Evolutionary conservation across 2,888 invertebrate species (phyloP), one percentile per base, ranked within the genome.

Genomic region (Scaptomyza parva): DNA sequence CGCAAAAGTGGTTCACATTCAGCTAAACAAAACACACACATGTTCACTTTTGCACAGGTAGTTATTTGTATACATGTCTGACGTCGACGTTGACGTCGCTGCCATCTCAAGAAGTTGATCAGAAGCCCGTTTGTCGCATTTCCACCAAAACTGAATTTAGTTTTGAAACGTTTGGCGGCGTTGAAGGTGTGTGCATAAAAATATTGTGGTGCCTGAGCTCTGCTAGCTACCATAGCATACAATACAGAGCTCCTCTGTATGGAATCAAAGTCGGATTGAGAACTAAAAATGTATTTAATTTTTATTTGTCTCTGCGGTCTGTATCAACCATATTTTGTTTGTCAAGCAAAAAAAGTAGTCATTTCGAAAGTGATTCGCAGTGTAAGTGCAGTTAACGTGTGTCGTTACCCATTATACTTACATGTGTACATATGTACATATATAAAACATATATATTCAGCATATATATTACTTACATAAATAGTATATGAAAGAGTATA

Each of bases 151-250:
- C 89, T 86, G 88, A 90, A 90, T 90, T 91, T 91, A 91, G 91
- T 91, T 91, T 91, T 90, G 89, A 90, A 89, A 89, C 90, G 90
- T 89, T 91, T 90, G 91, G 91, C 91, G 91, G 89, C 89, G 90
- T 88, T 88, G 89, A 86, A 84, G 85, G 84, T 84, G 86, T 83
- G 81, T 88, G 89, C 90, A 85, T 83, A 86, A 84, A 82, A 52
- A 71, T 79, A 81, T 68, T 76, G 71, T 81, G 81, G 81, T 76
- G 80, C 69, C 80, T 44, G 80, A 50, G 63, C 74, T 65, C 70
- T 43, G 62, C 60, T 67, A 43, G 65, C 53, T 70, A 61, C 54
- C 60, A 53, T 50, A 48, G 51, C 58, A 63, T 48, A 64, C 64
- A 24, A 33, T 17, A 64, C 39, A 63, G 64, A 65, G 63, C 64